Evolutionary conservation across 2,113 vertebrate species (phyloP), one percentile per base, ranked within the genome.

Genomic region (Rhegmatorhina hoffmannsi): DNA sequence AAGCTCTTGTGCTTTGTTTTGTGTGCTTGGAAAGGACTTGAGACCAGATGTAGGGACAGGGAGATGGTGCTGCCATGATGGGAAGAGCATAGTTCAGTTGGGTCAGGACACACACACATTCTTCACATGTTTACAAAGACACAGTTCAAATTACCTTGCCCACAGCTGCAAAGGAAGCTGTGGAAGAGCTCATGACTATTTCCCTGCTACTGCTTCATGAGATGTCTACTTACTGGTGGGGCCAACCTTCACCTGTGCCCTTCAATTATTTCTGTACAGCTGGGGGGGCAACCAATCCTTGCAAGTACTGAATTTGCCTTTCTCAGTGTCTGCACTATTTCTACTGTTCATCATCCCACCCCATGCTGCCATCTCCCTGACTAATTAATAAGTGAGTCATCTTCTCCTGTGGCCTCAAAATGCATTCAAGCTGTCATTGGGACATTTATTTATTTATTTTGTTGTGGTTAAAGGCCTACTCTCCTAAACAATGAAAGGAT

Each of bases 381-480:
- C 75, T 96, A 95, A 95, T 95, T 94, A 96, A 81, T 92, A 93
- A 93, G 70, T 89, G 86, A 95, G 84, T 92, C 92, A 60, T 96
- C 84, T 87, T 89, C 91, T 94, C 69, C 63, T 5, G 17, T 81
- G 77, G 77, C 84, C 78, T 92, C 11, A 1, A 73, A 96, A 89
- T 67, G 29, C 50, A 91, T 95, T 90, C 79, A 84, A 46, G 86
- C 68, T 82, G 82, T 88, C 96, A 94, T 69, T 18, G 29, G 62
- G 44, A 6, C 73, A 81, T 88, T 92, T 95, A 73, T 93, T 90
- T 94, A 81, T 94, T 94, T 95, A 93, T 94, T 94, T 96, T 28
- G 19, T 18, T 78, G 23, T 70, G 40, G 77, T 80, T 94, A 96
- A 94, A 93, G 76, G 47, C 81, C 82, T 94, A 82, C 63, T 94